Evolutionary conservation across 2,113 vertebrate genomes (phyloP), one percentile per base, ranked within the genome.

Genomic region (Gobius niger): DNA sequence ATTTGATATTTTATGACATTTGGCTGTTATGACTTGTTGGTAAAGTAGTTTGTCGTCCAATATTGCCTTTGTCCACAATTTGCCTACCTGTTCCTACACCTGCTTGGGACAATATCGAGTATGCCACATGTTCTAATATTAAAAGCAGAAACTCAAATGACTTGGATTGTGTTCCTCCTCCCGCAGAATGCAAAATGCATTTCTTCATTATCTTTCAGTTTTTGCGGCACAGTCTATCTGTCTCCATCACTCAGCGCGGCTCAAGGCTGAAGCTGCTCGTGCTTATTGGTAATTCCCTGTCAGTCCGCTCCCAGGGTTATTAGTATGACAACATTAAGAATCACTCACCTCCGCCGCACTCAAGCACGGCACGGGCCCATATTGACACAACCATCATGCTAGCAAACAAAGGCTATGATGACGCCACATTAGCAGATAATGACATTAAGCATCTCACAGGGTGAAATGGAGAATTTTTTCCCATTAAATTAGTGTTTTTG

Each of bases 301-400:
- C 57, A 60, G 61, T 63, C 42, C 61, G 42, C 61, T 47, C 44
- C 18, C 15, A 19, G 61, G 61, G 61, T 63, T 44, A 63, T 63
- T 63, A 63, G 41, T 63, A 63, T 47, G 44, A 47, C 61, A 63
- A 60, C 57, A 60, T 60, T 60, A 60, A 40, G 57, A 60, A 60
- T 60, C 57, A 60, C 57, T 60, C 57, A 60, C 57, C 57, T 60
- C 57, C 15, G 5, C 40, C 3, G 57, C 57, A 44, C 57, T 60
- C 57, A 42, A 41, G 15, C 57, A 60, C 57, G 15, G 57, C 57
- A 44, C 14, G 34, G 57, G 40, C 40, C 13, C 42, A 40, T 60
- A 42, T 60, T 60, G 40, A 60, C 57, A 42, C 57, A n/a, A 40
- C 57, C 40, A 60, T 60, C 40, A n/a, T 41, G 57, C 57, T 16